Conservation (phyloP, 2,113 vertebrate genomes). For the Pardalotus punctatus region DNA sequence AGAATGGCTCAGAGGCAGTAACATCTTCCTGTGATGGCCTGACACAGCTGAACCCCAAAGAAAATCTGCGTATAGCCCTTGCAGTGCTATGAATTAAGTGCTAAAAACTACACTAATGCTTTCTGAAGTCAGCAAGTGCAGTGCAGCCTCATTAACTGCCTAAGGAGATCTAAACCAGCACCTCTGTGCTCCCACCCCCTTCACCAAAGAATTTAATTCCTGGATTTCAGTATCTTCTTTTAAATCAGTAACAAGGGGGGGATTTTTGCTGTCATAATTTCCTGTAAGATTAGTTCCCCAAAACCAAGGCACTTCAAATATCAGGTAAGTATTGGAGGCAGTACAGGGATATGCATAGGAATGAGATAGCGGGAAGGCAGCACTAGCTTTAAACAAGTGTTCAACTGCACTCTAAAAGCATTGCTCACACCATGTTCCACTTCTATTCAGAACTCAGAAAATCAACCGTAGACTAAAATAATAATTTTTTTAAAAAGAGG, state of each 20-base stretch:
- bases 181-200: background rate
- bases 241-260: background rate
- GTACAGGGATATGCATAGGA: background rate
- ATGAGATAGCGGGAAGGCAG: background rate
- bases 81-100: background rate
- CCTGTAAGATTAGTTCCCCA: background rate
- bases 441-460: background rate
- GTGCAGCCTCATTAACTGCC: background rate
- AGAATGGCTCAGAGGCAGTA: background rate
- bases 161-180: background rate
- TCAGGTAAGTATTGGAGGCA: background rate
- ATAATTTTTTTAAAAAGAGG: rapidly evolving
- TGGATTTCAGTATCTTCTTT: background rate
- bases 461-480: background rate
- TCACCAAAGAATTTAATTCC: background rate
- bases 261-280: background rate
- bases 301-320: background rate
- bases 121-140: background rate
- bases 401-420: background rate
- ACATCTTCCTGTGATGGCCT: background rate
- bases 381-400: background rate
- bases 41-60: background rate
- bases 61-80: background rate
- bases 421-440: background rate
- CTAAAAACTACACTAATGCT: background rate